Evolutionary conservation across 2,113 vertebrate genomes (phyloP).

Genomic region (Conger conger): DNA sequence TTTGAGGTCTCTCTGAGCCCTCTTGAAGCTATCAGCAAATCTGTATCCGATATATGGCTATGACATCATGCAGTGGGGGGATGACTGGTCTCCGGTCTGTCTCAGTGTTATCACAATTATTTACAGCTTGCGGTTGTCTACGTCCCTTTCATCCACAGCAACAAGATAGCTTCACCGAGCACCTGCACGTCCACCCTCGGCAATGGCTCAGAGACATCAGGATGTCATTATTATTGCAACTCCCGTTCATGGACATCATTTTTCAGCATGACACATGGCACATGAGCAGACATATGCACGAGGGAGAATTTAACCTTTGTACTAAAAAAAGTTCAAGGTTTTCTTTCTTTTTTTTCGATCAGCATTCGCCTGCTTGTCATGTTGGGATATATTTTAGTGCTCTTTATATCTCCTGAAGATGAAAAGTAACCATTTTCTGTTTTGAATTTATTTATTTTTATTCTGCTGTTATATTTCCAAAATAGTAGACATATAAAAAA

Average conservation of each 20-base stretch:
- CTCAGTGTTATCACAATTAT: constrained; percentile 41
- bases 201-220: constrained; percentile 28
- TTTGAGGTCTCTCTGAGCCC: not conserved
- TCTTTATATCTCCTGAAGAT: not conserved
- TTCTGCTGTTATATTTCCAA: too few species aligned
- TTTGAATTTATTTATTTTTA: not conserved
- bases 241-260: constrained; percentile 40
- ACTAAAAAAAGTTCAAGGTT: constrained; percentile 49
- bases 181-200: constrained; percentile 41
- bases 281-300: constrained; percentile 45
- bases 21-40: constrained; percentile 6
- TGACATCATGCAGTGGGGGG: constrained; percentile 8
- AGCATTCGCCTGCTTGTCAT: constrained; percentile 63
- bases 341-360: constrained; percentile 45
- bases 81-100: not conserved
- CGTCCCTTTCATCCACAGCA: constrained; percentile 46
- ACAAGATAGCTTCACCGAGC: constrained; percentile 28
- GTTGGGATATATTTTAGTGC: not conserved
- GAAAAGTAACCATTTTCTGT: not conserved
- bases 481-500: too few species aligned
- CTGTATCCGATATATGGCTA: constrained; percentile 23
- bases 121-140: constrained; percentile 41
- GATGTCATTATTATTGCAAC: constrained; percentile 48
- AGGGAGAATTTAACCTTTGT: constrained; percentile 55
- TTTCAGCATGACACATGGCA: constrained; percentile 43